Conservation (phyloP, 1,140 invertebrate genomes). For the Trachelipus rathkii region DNA sequence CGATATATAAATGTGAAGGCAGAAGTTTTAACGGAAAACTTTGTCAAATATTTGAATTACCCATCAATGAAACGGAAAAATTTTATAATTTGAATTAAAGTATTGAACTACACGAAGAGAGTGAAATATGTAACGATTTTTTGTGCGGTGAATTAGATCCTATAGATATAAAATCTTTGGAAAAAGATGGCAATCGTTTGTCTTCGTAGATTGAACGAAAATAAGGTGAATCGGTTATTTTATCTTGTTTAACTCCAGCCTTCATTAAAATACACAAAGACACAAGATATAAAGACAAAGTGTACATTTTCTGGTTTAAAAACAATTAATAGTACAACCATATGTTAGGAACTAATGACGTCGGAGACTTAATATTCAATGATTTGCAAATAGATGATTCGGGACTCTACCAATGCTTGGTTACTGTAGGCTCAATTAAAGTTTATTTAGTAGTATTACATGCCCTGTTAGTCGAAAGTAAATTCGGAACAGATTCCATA, state of each 20-base stretch:
- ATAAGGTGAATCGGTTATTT: not conserved
- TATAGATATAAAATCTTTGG: not conserved
- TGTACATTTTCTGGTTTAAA: conserved; percentile 1
- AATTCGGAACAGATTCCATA: not conserved
- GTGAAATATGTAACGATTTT: not conserved
- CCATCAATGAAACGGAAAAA: not conserved
- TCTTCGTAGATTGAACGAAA: not conserved
- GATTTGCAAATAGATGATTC: not conserved
- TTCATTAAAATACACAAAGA: not conserved
- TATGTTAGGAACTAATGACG: not conserved
- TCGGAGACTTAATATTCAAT: not conserved
- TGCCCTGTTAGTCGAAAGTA: not conserved
- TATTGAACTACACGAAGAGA: not conserved
- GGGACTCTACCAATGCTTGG: not conserved
- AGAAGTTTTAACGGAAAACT: not conserved
- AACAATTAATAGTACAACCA: not conserved
- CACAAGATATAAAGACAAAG: not conserved
- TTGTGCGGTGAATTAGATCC: not conserved
- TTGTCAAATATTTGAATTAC: not conserved
- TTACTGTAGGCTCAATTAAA: not conserved
- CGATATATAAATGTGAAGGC: not conserved
- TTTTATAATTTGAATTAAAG: not conserved
- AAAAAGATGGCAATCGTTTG: not conserved
- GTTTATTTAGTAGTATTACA: not conserved
- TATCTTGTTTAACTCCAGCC: not conserved